Evolutionary conservation across 2,113 vertebrate genomes (phyloP).

Genomic region (Phalacrocorax brasilianus): DNA sequence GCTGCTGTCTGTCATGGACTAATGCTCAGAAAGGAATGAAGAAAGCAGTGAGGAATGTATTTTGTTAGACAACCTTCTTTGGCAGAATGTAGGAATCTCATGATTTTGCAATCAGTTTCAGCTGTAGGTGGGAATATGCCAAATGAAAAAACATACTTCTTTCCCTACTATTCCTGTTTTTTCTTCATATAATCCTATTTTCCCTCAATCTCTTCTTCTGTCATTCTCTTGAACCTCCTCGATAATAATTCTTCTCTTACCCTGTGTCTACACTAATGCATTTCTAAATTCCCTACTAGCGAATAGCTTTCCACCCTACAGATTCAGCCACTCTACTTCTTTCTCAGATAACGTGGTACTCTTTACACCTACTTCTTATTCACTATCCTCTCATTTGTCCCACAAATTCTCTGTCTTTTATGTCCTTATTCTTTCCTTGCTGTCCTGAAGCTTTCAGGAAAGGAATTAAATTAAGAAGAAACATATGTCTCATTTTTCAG

Average conservation of each 20-base stretch:
- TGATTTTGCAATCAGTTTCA: neutral
- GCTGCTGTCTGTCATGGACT: fast-evolving
- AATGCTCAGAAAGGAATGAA: neutral
- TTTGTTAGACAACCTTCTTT: neutral
- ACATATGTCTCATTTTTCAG: neutral
- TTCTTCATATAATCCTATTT: neutral
- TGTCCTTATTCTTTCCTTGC: neutral
- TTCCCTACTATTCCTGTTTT: neutral
- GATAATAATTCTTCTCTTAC: neutral
- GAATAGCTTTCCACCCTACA: neutral
- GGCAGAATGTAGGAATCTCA: neutral
- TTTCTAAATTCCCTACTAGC: neutral
- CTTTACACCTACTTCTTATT: neutral
- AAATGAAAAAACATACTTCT: neutral
- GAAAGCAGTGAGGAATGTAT: neutral
- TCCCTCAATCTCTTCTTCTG: neutral
- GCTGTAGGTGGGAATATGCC: neutral
- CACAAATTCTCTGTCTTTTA: neutral
- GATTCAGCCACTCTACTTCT: neutral
- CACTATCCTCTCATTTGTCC: neutral
- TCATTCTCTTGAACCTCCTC: neutral
- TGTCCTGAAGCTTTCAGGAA: neutral
- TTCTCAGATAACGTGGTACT: neutral
- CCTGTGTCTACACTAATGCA: neutral
- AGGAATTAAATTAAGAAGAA: neutral